Conservation (phyloP, 2,797 vertebrate genomes). For the Coluber constrictor region DNA sequence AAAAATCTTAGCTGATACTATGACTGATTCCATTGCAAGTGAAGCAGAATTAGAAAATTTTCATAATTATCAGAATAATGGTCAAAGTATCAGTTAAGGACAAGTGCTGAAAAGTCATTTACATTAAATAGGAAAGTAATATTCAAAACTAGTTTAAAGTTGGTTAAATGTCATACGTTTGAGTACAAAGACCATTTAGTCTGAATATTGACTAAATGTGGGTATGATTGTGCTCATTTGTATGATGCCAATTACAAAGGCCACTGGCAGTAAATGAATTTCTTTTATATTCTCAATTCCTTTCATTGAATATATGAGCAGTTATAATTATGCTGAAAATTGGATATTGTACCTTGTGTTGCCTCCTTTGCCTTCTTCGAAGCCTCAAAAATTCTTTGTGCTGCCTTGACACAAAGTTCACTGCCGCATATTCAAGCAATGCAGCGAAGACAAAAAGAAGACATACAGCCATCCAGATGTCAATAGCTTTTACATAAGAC, state of each 20-base stretch:
- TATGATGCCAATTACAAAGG: fast-evolving
- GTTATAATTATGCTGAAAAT: not conserved
- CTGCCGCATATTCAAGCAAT: slow-evolving; percentile 94
- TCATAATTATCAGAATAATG: not conserved
- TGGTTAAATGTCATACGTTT: not conserved
- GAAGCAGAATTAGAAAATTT: not conserved
- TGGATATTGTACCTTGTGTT: slow-evolving; percentile 81
- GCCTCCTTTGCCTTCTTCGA: slow-evolving; percentile 87
- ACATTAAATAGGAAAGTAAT: slow-evolving; percentile 12
- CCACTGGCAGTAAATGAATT: slow-evolving; percentile 7
- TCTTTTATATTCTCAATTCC: not conserved
- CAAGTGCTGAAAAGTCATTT: not conserved
- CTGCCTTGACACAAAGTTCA: slow-evolving; percentile 98
- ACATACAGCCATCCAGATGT: slow-evolving; percentile 99
- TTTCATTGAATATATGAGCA: not conserved
- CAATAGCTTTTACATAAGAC: slow-evolving; percentile 98
- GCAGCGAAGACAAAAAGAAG: slow-evolving; percentile 98
- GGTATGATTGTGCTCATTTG: not conserved
- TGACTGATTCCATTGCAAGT: not conserved
- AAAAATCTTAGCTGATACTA: slow-evolving; percentile 5
- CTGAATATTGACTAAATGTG: not conserved
- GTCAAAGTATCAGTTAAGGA: not conserved
- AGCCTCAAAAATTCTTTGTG: slow-evolving; percentile 97
- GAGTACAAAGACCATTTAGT: not conserved
- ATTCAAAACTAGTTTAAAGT: not conserved